Evolutionary conservation across 2,113 vertebrate genomes (phyloP).

Genomic region (Zosterops pallidus): DNA sequence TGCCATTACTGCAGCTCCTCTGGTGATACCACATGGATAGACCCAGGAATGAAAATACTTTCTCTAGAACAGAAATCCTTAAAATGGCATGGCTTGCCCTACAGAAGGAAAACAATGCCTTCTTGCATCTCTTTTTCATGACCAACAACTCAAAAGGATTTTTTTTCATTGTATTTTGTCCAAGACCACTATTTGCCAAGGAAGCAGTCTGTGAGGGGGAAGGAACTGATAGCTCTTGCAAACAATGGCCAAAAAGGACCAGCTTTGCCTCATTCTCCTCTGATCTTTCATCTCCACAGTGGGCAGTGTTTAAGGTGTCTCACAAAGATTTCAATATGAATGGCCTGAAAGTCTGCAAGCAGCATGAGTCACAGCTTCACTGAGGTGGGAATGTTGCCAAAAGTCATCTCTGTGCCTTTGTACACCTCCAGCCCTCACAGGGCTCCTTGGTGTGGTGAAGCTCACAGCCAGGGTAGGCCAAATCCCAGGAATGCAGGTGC

Average conservation of each 20-base stretch:
- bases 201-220: not conserved
- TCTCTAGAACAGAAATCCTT: not conserved
- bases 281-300: not conserved
- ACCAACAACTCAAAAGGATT: not conserved
- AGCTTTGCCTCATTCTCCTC: not conserved
- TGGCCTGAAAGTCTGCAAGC: not conserved
- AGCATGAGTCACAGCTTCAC: not conserved
- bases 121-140: not conserved
- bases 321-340: not conserved
- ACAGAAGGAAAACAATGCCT: accelerated
- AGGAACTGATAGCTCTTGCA: not conserved
- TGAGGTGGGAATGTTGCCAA: accelerated
- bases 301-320: not conserved
- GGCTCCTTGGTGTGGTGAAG: accelerated
- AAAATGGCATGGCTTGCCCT: not conserved
- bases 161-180: not conserved
- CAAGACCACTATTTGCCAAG: not conserved
- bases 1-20: not conserved
- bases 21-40: not conserved
- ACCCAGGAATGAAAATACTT: not conserved
- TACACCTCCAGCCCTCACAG: not conserved
- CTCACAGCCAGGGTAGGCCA: not conserved
- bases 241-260: not conserved
- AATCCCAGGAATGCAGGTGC: not conserved
- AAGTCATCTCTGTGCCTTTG: accelerated